Evolutionary conservation across 2,113 vertebrate genomes (phyloP), one percentile per base, ranked within the genome.

Genomic region (Hippocampus zosterae): DNA sequence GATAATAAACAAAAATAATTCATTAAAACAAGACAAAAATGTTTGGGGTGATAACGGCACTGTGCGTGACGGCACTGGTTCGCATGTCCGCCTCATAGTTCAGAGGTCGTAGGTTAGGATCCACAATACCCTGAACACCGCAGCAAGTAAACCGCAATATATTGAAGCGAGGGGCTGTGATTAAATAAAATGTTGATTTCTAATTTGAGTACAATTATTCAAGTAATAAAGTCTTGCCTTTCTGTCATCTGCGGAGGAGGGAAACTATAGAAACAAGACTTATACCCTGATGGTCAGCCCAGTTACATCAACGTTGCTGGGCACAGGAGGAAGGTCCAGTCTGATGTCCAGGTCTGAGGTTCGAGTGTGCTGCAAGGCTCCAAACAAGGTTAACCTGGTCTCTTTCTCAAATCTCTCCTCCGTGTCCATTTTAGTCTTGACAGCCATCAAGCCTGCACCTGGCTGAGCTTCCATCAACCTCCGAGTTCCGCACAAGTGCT

Each of bases 261-360:
- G 11, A 25, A 15, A 25, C 0, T 1, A 66, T 5, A 50, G 21
- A 18, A 66, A 29, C 27, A n/a, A 41, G 27, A 68, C 0, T 57
- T 75, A 13, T 92, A 99, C 97, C 93, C 94, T 93, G 82, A 99
- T 95, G 27, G 91, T 90, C 68, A 99, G 89, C 11, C 96, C 97
- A 19, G 94, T 95, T 33, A 97, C 78, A 78, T 98, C 97, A 8
- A 94, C 94, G 46, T 90, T 94, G 84, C 95, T 94, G 21, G 96
- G 96, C 65, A 99, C 87, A 0, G 96, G 95, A 0, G 97, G 97
- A 4, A 99, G 73, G 84, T 98, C 96, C 87, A 99, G 61, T 67
- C 91, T 94, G 75, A 98, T 93, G 56, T 99, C 96, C 88, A 98
- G 90, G 66, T 99, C 96, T 7, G 91, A 91, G 0, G 97, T 94